These are phyloP conservation scores for Baronia brevicornis DNA, from an alignment of 2,888 invertebrate species.

Conservation along the genomic window DNA sequence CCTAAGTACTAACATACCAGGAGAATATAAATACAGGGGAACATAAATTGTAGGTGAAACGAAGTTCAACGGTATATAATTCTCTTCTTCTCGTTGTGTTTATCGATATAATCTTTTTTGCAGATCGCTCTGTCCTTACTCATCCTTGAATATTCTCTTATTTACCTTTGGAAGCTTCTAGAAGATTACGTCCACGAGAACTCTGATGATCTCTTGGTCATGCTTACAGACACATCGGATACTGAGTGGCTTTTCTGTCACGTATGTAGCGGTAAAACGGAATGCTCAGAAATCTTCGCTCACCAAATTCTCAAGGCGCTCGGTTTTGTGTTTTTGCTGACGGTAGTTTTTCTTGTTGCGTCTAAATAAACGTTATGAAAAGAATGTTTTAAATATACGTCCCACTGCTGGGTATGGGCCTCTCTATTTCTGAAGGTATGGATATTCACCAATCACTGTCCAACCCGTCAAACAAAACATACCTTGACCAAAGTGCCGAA, in stretches of 20 bases:
- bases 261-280: slow-evolving; percentile 33
- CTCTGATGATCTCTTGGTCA: slow-evolving; percentile 39
- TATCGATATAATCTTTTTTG: slow-evolving; percentile 18
- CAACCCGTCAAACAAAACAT: too few relatives aligned
- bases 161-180: slow-evolving; percentile 35
- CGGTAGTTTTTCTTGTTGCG: slow-evolving; percentile 22
- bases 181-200: slow-evolving; percentile 32
- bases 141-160: slow-evolving; percentile 36
- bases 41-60: too few relatives aligned
- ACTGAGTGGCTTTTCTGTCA: slow-evolving; percentile 43
- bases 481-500: too few relatives aligned
- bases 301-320: slow-evolving; percentile 30
- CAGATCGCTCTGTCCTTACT: slow-evolving; percentile 36
- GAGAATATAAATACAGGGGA: too few relatives aligned
- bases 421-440: too few relatives aligned
- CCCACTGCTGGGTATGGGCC: too few relatives aligned
- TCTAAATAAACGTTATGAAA: slow-evolving; percentile 7
- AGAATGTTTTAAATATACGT: too few relatives aligned
- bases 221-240: slow-evolving; percentile 28
- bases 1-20: too few relatives aligned
- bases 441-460: too few relatives aligned
- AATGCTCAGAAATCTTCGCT: slow-evolving; percentile 35
- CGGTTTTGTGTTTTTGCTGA: slow-evolving; percentile 34
- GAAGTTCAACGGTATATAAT: too few relatives aligned
- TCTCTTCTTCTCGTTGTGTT: too few relatives aligned